Conservation (phyloP, 2,797 vertebrate genomes). For the Sylvilagus floridanus region DNA sequence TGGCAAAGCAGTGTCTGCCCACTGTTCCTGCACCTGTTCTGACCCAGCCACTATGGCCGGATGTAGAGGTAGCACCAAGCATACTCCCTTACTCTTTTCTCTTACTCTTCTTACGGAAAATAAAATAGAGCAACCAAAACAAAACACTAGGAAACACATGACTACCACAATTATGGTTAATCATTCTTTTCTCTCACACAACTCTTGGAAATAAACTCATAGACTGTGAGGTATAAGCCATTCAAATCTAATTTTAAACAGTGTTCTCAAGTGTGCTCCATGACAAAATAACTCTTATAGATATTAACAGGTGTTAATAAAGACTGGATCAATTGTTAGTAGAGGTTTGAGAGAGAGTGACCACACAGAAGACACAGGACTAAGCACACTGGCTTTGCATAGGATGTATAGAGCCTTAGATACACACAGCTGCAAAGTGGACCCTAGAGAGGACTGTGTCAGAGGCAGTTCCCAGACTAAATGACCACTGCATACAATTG, state of each 20-base stretch:
- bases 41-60: no score
- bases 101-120: background rate
- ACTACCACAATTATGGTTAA: background rate
- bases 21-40: background rate
- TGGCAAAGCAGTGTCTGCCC: background rate
- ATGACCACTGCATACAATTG: background rate
- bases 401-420: background rate
- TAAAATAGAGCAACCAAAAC: background rate
- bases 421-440: no score
- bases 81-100: background rate
- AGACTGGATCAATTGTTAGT: background rate
- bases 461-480: background rate
- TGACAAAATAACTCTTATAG: background rate
- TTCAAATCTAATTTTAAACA: background rate
- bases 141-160: background rate
- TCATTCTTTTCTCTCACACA: background rate
- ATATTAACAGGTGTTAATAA: background rate
- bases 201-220: background rate
- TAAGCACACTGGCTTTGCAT: background rate
- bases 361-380: background rate
- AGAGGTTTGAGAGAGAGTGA: background rate
- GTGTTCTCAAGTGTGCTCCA: background rate
- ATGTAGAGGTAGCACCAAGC: background rate
- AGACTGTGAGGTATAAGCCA: background rate
- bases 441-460: background rate